Percentiles rank a stretch among this genome's conserved stretches.
Evolutionary conservation across 1,140 invertebrate species (phyloP).

Genomic region (Sminthurides bifidus): DNA sequence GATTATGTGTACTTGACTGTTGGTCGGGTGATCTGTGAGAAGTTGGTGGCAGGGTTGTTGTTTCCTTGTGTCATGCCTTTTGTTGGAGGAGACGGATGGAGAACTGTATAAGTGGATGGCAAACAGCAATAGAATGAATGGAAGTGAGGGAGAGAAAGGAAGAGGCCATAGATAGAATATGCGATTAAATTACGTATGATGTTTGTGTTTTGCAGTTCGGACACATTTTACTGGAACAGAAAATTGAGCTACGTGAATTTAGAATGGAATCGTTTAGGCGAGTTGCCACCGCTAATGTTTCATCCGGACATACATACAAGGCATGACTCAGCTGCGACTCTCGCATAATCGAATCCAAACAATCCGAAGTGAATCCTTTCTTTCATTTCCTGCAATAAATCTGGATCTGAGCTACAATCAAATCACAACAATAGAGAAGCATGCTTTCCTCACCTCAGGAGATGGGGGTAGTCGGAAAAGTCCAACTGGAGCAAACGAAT

Average conservation of each 20-base stretch:
- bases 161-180: no score
- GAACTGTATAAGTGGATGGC: no score
- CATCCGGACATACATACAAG: conserved; percentile 53
- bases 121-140: no score
- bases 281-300: conserved; percentile 52
- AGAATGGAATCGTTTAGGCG: conserved; percentile 63
- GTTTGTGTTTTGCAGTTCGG: conserved; percentile 16
- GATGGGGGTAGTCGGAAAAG: not conserved
- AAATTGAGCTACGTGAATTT: conserved; percentile 71
- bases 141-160: no score
- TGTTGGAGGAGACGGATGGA: no score
- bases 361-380: conserved; percentile 47
- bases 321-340: conserved; percentile 60
- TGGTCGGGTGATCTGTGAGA: no score
- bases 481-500: no score
- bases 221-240: conserved; percentile 35
- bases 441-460: conserved; percentile 17
- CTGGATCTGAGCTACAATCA: conserved; percentile 28
- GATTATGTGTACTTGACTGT: no score
- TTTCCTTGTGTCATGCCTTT: no score
- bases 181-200: no score
- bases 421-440: conserved; percentile 22
- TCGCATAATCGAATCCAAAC: conserved; percentile 58
- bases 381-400: conserved; percentile 29
- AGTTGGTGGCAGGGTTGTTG: no score